Evolutionary conservation across 2,888 invertebrate genomes (phyloP).

Genomic region (Ecliptopera silaceata): DNA sequence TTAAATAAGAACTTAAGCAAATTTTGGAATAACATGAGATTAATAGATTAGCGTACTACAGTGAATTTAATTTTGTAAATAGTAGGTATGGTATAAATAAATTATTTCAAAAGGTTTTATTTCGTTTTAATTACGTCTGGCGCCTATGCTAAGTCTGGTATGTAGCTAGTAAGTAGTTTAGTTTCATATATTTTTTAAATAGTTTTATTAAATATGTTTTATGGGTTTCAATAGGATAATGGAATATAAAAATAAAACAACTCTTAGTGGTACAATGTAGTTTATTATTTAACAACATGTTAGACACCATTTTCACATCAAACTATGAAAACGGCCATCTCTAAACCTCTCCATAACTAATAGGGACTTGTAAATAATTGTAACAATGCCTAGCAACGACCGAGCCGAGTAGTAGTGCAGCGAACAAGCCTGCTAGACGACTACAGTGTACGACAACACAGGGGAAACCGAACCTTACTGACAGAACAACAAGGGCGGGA

Average conservation of each 20-base stretch:
- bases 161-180: too few relatives aligned
- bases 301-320: constrained; percentile 79
- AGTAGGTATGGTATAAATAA: constrained; percentile 1
- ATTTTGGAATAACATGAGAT: constrained; percentile 60
- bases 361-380: constrained; percentile 71
- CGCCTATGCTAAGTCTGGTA: not conserved
- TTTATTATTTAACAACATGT: constrained; percentile 86
- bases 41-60: constrained; percentile 58
- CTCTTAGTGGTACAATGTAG: constrained; percentile 86
- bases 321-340: constrained; percentile 79
- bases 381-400: constrained; percentile 73
- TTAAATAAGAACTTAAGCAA: constrained; percentile 66
- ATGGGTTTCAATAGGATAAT: not conserved
- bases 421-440: constrained; percentile 64
- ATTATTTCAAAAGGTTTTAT: not conserved
- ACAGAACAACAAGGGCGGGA: constrained; percentile 25
- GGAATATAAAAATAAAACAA: constrained; percentile 51
- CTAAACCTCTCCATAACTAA: constrained; percentile 82
- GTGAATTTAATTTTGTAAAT: constrained; percentile 37
- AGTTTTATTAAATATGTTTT: not conserved
- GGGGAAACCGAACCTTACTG: constrained; percentile 47
- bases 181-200: too few relatives aligned
- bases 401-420: constrained; percentile 57
- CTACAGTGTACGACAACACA: constrained; percentile 52
- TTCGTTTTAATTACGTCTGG: not conserved